Percentiles rank a stretch among this genome's conserved stretches.
Conservation (phyloP, 2,888 invertebrate species). For the Nesidiocoris tenuis region DNA sequence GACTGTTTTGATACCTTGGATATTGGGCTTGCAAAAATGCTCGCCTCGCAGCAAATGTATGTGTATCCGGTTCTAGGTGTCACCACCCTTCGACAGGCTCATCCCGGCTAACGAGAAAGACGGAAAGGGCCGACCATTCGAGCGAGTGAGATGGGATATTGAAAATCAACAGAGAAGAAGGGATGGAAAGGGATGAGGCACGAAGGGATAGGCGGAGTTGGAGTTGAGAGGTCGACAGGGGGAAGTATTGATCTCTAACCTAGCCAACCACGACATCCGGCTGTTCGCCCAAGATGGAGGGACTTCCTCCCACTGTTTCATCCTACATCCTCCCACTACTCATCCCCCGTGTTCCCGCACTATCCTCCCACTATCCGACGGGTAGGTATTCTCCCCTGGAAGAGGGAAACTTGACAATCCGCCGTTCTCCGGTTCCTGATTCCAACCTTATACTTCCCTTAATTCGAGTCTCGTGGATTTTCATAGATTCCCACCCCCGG, state of each 20-base stretch:
- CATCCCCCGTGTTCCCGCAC: neutral
- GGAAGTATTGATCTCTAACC: constrained; percentile 47
- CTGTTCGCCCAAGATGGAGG: constrained; percentile 48
- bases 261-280: constrained; percentile 50
- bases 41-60: constrained; percentile 44
- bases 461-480: no score
- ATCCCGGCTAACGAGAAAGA: neutral
- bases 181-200: constrained; percentile 5
- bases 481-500: no score
- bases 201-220: constrained; percentile 12
- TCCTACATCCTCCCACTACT: neutral
- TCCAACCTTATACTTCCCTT: neutral
- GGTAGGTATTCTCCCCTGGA: neutral
- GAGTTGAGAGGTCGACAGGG: constrained; percentile 15
- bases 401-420: constrained; percentile 37
- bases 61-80: constrained; percentile 32
- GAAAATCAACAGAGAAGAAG: constrained; percentile 9
- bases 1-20: no score
- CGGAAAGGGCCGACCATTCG: neutral
- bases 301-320: constrained; percentile 1
- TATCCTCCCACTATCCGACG: neutral
- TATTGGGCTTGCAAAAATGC: no score
- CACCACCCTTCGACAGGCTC: neutral
- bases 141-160: neutral
- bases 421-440: neutral